Evolutionary conservation across 2,888 invertebrate genomes (phyloP).

Genomic region (Melanostoma scalare): DNA sequence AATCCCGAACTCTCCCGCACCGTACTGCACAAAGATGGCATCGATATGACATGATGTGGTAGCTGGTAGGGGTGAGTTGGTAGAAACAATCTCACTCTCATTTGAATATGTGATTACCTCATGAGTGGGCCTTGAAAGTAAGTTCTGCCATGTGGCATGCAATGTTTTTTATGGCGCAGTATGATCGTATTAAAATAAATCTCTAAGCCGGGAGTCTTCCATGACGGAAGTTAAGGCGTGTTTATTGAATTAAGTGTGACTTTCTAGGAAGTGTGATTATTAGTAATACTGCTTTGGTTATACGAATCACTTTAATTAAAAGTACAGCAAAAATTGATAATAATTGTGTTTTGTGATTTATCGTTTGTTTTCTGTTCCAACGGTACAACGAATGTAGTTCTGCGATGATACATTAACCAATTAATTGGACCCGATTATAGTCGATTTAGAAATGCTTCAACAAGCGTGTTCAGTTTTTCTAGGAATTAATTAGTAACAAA

Average conservation of each 20-base stretch:
- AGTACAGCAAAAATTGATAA: slow-evolving; percentile 50
- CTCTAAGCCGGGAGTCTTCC: slow-evolving; percentile 37
- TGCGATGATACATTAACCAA: slow-evolving; percentile 31
- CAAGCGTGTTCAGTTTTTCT: slow-evolving; percentile 35
- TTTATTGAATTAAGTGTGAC: slow-evolving; percentile 64
- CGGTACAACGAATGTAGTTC: background rate
- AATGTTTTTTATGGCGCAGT: slow-evolving; percentile 23
- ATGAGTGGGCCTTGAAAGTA: slow-evolving; percentile 44
- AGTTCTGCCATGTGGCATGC: slow-evolving; percentile 54
- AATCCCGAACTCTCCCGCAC: background rate
- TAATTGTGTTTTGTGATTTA: slow-evolving; percentile 36
- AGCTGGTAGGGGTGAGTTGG: background rate
- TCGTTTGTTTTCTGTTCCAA: slow-evolving; percentile 17
- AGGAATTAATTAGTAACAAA: slow-evolving; percentile 49
- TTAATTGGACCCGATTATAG: slow-evolving; percentile 17
- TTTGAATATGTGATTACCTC: slow-evolving; percentile 65
- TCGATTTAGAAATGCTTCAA: background rate
- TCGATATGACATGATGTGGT: slow-evolving; percentile 45
- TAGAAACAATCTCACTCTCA: slow-evolving; percentile 48
- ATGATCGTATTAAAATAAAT: slow-evolving; percentile 22
- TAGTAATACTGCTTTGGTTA: background rate
- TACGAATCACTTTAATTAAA: slow-evolving; percentile 43
- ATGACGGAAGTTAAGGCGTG: slow-evolving; percentile 67
- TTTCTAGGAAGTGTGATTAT: slow-evolving; percentile 61
- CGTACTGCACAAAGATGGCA: slow-evolving; percentile 46